These are phyloP conservation scores for Sinonovacula constricta DNA, from an alignment of 1,140 invertebrate species.

Conservation along the genomic window DNA sequence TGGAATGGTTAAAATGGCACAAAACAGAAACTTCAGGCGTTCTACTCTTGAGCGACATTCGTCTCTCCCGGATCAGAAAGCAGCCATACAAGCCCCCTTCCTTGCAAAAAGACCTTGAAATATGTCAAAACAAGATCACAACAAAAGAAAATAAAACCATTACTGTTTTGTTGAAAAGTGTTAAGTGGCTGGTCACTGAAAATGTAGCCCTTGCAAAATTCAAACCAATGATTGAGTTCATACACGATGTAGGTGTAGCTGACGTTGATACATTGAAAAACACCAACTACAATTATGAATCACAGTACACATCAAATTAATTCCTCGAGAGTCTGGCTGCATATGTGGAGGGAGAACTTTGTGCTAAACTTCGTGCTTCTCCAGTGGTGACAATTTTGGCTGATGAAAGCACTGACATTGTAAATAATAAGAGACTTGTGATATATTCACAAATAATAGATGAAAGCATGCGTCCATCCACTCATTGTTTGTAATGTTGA, in stretches of 20 bases:
- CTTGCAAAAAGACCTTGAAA: background rate
- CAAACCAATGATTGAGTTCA: conserved; percentile 8
- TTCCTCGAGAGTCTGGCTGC: background rate
- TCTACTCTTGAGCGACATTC: background rate
- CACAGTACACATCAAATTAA: conserved; percentile 25
- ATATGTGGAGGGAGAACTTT: conserved; percentile 13
- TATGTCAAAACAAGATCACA: background rate
- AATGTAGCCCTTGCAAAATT: conserved; percentile 23
- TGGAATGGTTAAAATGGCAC: background rate
- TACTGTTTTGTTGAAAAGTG: background rate
- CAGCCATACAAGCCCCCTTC: background rate
- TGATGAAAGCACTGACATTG: conserved; percentile 44
- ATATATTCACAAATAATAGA: conserved; percentile 17
- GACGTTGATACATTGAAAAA: background rate
- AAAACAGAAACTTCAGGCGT: background rate
- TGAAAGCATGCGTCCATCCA: background rate
- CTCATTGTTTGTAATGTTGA: conserved; percentile 16
- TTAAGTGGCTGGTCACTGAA: conserved; percentile 20
- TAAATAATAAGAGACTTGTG: conserved; percentile 8
- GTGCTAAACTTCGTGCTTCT: conserved; percentile 6
- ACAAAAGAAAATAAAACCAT: background rate
- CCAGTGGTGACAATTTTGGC: conserved; percentile 15
- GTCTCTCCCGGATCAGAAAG: background rate
- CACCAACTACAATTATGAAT: background rate
- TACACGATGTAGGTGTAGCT: background rate